Evolutionary conservation across 2,113 vertebrate species (phyloP).

Genomic region (cattle (Bos taurus)): DNA sequence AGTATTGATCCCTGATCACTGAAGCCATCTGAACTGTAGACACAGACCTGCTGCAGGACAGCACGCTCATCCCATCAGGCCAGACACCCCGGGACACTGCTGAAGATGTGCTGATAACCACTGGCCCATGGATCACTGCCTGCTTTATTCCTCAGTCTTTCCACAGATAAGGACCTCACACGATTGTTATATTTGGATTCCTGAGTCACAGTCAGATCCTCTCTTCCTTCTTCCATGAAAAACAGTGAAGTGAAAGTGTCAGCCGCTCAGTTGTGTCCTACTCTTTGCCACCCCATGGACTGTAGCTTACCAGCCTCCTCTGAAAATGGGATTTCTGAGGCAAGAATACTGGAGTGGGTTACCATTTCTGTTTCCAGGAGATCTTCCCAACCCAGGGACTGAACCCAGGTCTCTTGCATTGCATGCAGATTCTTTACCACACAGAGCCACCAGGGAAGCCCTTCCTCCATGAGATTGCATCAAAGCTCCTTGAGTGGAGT

Average conservation of each 20-base stretch:
- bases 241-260: neutral
- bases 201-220: neutral
- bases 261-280: neutral
- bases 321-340: neutral
- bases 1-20: neutral
- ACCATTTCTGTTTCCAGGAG: neutral
- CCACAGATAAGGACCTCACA: neutral
- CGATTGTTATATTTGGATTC: rapidly evolving
- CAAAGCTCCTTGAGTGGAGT: neutral
- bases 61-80: neutral
- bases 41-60: no score
- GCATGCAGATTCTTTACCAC: neutral
- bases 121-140: neutral
- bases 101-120: no score
- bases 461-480: neutral
- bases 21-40: neutral
- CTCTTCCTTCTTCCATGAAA: neutral
- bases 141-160: neutral
- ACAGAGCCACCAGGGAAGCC: neutral
- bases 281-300: neutral
- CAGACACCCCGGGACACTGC: rapidly evolving
- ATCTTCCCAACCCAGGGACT: rapidly evolving
- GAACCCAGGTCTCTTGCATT: neutral
- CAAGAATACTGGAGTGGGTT: neutral
- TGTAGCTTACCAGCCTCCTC: neutral